A percentile compares a stretch with the other conserved stretches of the same genome.
These are phyloP conservation scores for Aurelia aurita DNA, from an alignment of 30 jellyfish, hydroid and myxozoan genomes.

Conservation along the genomic window DNA sequence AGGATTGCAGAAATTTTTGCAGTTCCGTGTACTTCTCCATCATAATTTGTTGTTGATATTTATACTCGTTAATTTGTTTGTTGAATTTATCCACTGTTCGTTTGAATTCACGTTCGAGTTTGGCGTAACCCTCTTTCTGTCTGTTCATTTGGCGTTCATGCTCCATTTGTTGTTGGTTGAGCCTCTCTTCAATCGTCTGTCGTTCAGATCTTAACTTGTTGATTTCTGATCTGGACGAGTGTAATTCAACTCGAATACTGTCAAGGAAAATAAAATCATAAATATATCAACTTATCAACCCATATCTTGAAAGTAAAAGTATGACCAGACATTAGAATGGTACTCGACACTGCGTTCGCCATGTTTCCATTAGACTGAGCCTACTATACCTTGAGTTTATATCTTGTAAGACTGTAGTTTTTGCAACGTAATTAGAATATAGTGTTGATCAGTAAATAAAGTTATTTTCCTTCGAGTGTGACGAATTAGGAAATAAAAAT, in stretches of 20 bases:
- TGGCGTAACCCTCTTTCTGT: slow-evolving; percentile 67
- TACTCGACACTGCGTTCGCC: no score
- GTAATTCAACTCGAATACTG: slow-evolving; percentile 91
- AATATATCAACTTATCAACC: no score
- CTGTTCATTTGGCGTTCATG: slow-evolving; percentile 71
- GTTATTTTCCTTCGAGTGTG: no score
- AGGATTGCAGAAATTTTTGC: slow-evolving; percentile 17
- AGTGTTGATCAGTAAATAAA: no score
- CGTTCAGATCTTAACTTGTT: slow-evolving; percentile 72
- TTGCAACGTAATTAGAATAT: no score
- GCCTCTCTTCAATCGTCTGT: slow-evolving; percentile 70
- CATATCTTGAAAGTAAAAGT: no score
- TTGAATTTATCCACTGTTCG: slow-evolving; percentile 80
- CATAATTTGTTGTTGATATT: slow-evolving; percentile 36
- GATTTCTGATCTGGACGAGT: slow-evolving; percentile 67
- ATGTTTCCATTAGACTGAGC: no score
- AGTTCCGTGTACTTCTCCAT: slow-evolving; percentile 35
- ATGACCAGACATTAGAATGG: no score
- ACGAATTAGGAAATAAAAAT: no score
- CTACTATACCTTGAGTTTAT: no score
- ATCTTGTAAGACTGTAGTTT: no score
- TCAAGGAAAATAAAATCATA: background rate
- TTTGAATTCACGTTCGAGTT: slow-evolving; percentile 81
- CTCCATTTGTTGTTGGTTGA: slow-evolving; percentile 81
- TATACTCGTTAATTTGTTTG: slow-evolving; percentile 53